A percentile compares a stretch with the other conserved stretches of the same genome.
These are phyloP conservation scores for Dicranocentrus wangi DNA, from an alignment of 2,888 invertebrate species.

Conservation along the genomic window DNA sequence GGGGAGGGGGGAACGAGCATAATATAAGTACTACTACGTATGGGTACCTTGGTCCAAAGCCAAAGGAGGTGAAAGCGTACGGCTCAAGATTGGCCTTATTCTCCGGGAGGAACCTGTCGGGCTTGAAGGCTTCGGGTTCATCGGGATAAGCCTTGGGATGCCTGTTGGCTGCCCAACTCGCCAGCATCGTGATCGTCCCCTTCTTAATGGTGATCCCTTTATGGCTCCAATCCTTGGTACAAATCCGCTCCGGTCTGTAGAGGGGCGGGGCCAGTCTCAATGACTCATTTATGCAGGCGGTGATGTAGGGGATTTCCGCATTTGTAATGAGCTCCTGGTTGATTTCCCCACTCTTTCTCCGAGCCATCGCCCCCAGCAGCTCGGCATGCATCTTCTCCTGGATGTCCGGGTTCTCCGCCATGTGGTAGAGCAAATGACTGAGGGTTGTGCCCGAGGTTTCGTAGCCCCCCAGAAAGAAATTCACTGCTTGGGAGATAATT, in stretches of 20 bases:
- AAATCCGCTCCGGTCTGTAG: conserved; percentile 63
- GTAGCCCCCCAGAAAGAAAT: conserved; percentile 70
- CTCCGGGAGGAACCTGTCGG: conserved; percentile 68
- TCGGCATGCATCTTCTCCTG: conserved; percentile 69
- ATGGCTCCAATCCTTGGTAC: conserved; percentile 69
- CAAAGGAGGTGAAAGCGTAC: conserved; percentile 63
- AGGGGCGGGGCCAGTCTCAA: conserved; percentile 75
- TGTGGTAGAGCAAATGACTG: conserved; percentile 62
- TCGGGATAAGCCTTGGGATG: conserved; percentile 66
- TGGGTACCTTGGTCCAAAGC: conserved; percentile 66
- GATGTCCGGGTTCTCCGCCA: conserved; percentile 67
- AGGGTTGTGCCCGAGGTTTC: conserved; percentile 67
- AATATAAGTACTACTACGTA: too few species aligned
- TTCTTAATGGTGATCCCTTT: conserved; percentile 65
- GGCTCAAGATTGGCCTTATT: conserved; percentile 62
- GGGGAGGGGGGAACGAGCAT: too few species aligned
- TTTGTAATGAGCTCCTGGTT: conserved; percentile 74
- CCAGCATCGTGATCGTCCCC: conserved; percentile 61
- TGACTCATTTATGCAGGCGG: conserved; percentile 74
- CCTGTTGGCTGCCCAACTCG: conserved; percentile 66
- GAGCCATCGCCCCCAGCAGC: conserved; percentile 50
- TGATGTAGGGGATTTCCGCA: conserved; percentile 58
- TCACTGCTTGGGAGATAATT: conserved; percentile 68
- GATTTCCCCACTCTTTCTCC: conserved; percentile 20
- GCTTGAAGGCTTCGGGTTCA: conserved; percentile 65